A percentile compares a stretch with the other conserved stretches of the same genome.
Conservation (phyloP, 2,888 invertebrate genomes). For the Achlya flavicornis region DNA sequence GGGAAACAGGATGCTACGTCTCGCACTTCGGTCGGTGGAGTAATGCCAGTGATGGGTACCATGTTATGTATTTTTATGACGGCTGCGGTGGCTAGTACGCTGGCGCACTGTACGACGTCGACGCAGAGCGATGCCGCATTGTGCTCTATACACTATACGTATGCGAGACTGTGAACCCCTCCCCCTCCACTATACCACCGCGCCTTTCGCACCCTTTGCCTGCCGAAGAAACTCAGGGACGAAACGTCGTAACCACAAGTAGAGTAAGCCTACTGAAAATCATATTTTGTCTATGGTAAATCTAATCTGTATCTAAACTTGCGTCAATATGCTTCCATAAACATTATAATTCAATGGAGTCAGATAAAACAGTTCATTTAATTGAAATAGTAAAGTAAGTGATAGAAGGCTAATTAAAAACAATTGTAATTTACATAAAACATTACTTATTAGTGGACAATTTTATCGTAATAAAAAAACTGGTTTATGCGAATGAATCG, state of each 20-base stretch:
- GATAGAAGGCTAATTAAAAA: too few species aligned
- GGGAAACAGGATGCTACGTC: slow-evolving; percentile 33
- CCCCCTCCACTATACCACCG: slow-evolving; percentile 37
- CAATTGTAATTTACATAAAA: too few species aligned
- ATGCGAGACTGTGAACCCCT: slow-evolving; percentile 51
- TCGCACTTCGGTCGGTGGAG: slow-evolving; percentile 42
- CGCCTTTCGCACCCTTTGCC: slow-evolving; percentile 33
- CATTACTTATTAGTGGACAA: too few species aligned
- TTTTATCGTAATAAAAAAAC: too few species aligned
- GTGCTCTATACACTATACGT: slow-evolving; percentile 69
- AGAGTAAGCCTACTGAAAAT: slow-evolving; percentile 27
- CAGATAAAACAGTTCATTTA: not conserved
- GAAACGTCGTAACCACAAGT: slow-evolving; percentile 42
- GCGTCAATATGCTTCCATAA: slow-evolving; percentile 24
- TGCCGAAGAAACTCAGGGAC: slow-evolving; percentile 18
- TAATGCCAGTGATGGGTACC: slow-evolving; percentile 47
- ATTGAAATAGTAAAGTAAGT: not conserved
- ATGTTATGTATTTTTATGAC: slow-evolving; percentile 64
- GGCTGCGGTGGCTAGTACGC: slow-evolving; percentile 57
- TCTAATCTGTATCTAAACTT: slow-evolving; percentile 32
- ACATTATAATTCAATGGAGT: not conserved
- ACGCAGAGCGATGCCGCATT: slow-evolving; percentile 75
- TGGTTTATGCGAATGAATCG: too few species aligned
- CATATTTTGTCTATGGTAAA: slow-evolving; percentile 33
- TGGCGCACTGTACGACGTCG: slow-evolving; percentile 69